Evolutionary conservation across 2,797 vertebrate genomes (phyloP).

Genomic region (Melopsittacus undulatus): DNA sequence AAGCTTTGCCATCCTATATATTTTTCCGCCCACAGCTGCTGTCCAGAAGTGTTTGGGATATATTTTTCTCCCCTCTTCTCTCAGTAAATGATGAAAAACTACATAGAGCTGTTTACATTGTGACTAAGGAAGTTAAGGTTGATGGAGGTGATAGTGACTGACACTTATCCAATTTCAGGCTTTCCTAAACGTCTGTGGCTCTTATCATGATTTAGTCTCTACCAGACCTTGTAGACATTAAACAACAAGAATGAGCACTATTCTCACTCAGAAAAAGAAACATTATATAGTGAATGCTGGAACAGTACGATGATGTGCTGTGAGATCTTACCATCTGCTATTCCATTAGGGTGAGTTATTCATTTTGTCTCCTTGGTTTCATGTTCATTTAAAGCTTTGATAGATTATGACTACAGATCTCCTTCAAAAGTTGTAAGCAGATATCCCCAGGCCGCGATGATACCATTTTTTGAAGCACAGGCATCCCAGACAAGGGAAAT

Average conservation of each 20-base stretch:
- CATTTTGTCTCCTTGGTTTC: conserved; percentile 54
- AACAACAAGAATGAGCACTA: conserved; percentile 53
- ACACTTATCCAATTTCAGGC: conserved; percentile 64
- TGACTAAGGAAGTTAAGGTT: conserved; percentile 62
- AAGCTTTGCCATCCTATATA: neutral
- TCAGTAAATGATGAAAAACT: conserved; percentile 59
- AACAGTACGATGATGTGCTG: conserved; percentile 16
- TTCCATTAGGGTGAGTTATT: conserved; percentile 58
- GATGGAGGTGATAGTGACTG: conserved; percentile 58
- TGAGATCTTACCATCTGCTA: conserved; percentile 38
- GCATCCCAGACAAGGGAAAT: conserved; percentile 31
- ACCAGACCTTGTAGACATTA: conserved; percentile 52
- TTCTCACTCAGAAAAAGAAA: conserved; percentile 54
- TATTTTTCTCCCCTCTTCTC: neutral
- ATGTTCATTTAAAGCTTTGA: conserved; percentile 66
- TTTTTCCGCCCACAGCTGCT: conserved; percentile 51
- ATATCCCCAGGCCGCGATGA: conserved; percentile 21
- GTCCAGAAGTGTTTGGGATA: conserved; percentile 50
- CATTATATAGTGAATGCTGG: conserved; percentile 34
- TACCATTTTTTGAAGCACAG: conserved; percentile 51
- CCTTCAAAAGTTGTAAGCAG: conserved; percentile 55
- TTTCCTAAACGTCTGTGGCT: conserved; percentile 53
- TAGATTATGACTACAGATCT: conserved; percentile 62
- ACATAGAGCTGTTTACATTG: conserved; percentile 62
- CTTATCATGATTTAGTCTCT: conserved; percentile 70